Evolutionary conservation across 2,888 invertebrate genomes (phyloP).

Genomic region (Horisme vitalbata): DNA sequence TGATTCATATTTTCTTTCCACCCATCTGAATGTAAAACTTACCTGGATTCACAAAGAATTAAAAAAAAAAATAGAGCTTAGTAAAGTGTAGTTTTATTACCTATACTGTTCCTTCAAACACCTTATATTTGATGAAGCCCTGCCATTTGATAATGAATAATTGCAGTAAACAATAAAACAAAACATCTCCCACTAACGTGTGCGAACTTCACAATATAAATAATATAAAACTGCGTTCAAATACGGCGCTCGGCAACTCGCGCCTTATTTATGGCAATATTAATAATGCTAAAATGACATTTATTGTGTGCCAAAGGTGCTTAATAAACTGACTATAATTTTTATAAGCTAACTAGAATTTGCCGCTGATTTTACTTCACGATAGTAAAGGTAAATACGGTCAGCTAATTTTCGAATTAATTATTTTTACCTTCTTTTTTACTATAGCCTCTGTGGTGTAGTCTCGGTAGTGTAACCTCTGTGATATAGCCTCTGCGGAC

Average conservation of each 20-base stretch:
- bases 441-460: no score
- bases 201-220: constrained; percentile 61
- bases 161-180: constrained; percentile 48
- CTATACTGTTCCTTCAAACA: no score
- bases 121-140: constrained; percentile 69
- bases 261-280: constrained; percentile 51
- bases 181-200: constrained; percentile 44
- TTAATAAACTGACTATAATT: constrained; percentile 21
- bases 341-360: constrained; percentile 18
- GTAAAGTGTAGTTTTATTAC: no score
- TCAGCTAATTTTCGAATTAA: no score
- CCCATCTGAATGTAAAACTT: no score
- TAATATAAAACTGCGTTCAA: constrained; percentile 50
- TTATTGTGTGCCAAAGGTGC: constrained; percentile 42
- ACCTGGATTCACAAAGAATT: no score
- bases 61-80: no score
- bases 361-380: constrained; percentile 21
- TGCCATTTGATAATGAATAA: constrained; percentile 69
- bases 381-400: no score
- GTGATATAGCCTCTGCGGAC: no score
- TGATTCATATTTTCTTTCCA: no score
- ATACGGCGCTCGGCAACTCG: constrained; percentile 48
- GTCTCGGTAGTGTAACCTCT: no score
- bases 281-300: constrained; percentile 55
- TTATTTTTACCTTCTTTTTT: no score